Base-by-base conservation (phyloP, 2,113 vertebrate species). In the Pachypanchax playfairii region DNA sequence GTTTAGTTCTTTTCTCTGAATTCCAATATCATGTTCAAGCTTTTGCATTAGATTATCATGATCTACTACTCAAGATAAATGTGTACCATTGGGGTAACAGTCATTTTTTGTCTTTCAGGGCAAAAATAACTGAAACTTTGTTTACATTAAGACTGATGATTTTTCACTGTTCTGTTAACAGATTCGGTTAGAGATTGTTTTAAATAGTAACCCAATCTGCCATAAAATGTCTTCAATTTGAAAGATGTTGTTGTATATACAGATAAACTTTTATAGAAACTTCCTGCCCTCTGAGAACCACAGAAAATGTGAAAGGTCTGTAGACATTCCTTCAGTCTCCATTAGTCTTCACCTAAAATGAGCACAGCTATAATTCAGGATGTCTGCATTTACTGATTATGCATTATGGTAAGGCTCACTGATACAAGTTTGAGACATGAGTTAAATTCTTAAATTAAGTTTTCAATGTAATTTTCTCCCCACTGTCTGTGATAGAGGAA, bases 361-460 rank as follows among this genome's bases (percentile, higher is more conserved):
- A 65, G 41, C 10, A 46, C 8, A 18, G 11, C 9, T 60, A 6
- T 51, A 38, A 57, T 18, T 42, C 14, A 51, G 26, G 14, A 2
- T 0, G n/a, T 52, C 39, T 73, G 43, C 51, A 29, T 43, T 48
- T 17, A 22, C 43, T 59, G n/a, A 64, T 46, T 44, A 20, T 21
- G 21, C 35, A 18, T 51, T 5, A 26, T 55, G 55, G 31, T 21
- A 9, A 15, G 38, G 14, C 26, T 75, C 52, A 47, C 44, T 0
- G 5, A 59, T 49, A 49, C 22, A 62, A 67, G 29, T 67, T 73
- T 21, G 26, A 57, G 64, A 69, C 60, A 55, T 6, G 33, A 58
- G 25, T 54, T 47, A 20, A 70, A 73, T 24, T 73, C n/a, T 63
- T 48, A 58, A 85, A 87, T 80, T 26, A 59, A 56, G 58, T 82